Evolutionary conservation across 2,888 invertebrate genomes (phyloP), one percentile per base, ranked within the genome.

Genomic region (Hirtodrosophila duncani): DNA sequence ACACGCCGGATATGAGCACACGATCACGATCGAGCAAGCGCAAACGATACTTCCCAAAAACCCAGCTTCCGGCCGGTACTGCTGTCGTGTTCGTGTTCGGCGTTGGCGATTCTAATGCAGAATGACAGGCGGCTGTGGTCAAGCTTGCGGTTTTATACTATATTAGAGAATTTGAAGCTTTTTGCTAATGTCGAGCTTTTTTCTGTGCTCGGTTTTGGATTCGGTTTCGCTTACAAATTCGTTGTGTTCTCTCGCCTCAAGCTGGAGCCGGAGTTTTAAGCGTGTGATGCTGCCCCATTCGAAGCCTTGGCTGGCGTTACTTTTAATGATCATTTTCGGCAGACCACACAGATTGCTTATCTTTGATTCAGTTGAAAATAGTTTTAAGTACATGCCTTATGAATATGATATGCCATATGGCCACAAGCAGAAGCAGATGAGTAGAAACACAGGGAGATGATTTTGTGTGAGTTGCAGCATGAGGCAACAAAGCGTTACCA

Each of bases 61-160:
- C n/a, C n/a, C n/a, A n/a, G n/a, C n/a, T 36, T 52, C 43, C 49
- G 38, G 45, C 21, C 21, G 11, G 16, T 13, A 11, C 8, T 14
- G 23, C 13, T 14, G 13, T 13, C 21, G 3, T n/a, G 33, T 21
- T 20, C 8, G 14, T 36, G 21, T 11, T 21, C 68, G 21, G 48
- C 56, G 57, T 39, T 61, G 57, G 61, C 72, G 65, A 51, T 71
- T 75, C 75, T 75, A 75, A 69, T 69, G 62, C 62, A 63, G 69
- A 77, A 59, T 79, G 75, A 79, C 62, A 67, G 38, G 63, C 56
- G 49, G 45, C 62, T 52, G 55, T 70, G 75, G 80, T 79, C 75
- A 79, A 77, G 72, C 77, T 79, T 66, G 75, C 74, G 83, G 75
- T 83, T 84, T 84, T 84, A 84, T 84, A 77, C 46, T 65, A 38